These are phyloP conservation scores for Clarias pachynema DNA, from an alignment of 2,797 vertebrate species.

Conservation along the genomic window DNA sequence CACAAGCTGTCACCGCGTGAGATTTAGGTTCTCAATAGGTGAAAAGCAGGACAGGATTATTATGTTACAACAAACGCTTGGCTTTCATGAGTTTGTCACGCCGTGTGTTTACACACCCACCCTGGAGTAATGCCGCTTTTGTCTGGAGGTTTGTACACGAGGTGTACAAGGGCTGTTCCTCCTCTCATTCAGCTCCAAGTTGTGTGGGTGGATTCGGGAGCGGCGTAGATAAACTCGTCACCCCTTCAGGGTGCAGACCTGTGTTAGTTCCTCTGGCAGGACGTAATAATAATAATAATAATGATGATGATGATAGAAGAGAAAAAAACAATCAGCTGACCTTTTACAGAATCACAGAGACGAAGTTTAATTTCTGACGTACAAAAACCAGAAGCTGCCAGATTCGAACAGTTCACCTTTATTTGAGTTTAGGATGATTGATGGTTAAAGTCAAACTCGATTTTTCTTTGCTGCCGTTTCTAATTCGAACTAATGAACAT, in stretches of 20 bases:
- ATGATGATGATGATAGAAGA: no score
- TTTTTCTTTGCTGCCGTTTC: no score
- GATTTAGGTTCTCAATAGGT: slow-evolving; percentile 36
- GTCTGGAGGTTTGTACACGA: slow-evolving; percentile 14
- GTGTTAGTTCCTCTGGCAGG: background rate
- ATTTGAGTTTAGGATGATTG: background rate
- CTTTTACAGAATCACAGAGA: background rate
- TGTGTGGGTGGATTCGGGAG: slow-evolving; percentile 9
- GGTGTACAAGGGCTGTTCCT: background rate
- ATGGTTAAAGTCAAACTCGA: background rate
- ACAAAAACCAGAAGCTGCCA: background rate
- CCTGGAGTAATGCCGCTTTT: slow-evolving; percentile 35
- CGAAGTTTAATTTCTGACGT: background rate
- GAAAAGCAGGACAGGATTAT: slow-evolving; percentile 39
- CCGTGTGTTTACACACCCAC: slow-evolving; percentile 41
- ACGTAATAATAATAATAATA: no score
- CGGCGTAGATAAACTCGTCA: slow-evolving; percentile 13
- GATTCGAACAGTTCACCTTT: background rate
- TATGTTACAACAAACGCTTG: background rate
- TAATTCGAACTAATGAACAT: no score
- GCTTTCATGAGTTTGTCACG: slow-evolving; percentile 38
- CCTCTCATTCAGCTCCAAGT: background rate
- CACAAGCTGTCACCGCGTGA: background rate
- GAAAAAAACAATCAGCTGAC: background rate
- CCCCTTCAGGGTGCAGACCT: background rate